Conservation (phyloP, 1,140 invertebrate genomes). For the Trachymyrmex cornetzi region DNA sequence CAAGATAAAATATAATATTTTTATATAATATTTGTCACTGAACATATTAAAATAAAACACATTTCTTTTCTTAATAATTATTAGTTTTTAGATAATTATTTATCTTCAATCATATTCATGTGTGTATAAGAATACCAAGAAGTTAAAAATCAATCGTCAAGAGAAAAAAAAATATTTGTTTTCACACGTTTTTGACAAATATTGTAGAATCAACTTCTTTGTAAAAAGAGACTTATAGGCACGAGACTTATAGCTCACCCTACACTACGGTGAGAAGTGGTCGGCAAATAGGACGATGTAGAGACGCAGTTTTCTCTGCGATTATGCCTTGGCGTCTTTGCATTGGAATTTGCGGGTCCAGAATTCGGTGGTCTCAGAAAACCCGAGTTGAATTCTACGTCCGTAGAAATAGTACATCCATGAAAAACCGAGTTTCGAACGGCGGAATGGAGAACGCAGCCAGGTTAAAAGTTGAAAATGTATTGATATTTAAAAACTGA, state of each 20-base stretch:
- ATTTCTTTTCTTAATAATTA: neutral
- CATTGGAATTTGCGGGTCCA: slow-evolving; percentile 11
- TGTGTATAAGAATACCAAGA: neutral
- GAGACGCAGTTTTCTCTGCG: slow-evolving; percentile 39
- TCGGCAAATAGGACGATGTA: slow-evolving; percentile 48
- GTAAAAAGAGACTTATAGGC: neutral
- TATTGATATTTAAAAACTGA: neutral
- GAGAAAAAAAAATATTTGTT: neutral
- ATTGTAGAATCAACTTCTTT: neutral
- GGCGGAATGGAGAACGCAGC: neutral
- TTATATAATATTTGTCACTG: neutral
- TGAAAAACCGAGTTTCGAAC: neutral
- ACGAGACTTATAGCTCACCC: slow-evolving; percentile 15
- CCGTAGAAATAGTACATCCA: neutral
- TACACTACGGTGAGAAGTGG: slow-evolving; percentile 9
- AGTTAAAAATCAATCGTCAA: neutral
- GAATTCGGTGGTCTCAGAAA: slow-evolving; percentile 45
- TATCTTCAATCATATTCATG: neutral
- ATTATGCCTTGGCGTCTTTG: slow-evolving; percentile 17
- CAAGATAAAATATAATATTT: neutral
- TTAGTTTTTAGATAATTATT: neutral
- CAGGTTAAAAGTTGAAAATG: neutral
- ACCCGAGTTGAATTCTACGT: slow-evolving; percentile 51
- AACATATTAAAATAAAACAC: neutral
- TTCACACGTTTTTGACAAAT: neutral